Conservation (phyloP, 2,888 invertebrate species). For the Tricholauxania praeusta region DNA sequence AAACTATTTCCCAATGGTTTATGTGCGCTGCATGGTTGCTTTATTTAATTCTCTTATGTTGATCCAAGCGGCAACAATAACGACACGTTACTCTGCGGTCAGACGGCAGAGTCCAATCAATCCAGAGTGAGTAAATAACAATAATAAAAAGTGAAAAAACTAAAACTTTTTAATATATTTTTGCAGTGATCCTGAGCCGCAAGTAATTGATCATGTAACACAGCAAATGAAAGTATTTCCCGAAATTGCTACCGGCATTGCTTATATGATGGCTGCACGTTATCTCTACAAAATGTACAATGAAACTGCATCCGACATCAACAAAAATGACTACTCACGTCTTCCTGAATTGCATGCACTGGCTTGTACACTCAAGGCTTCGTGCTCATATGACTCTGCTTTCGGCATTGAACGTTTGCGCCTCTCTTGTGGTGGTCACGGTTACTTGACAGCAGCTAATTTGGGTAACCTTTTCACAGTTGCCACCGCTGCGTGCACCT, state of each 20-base stretch:
- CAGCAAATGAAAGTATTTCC: conserved; percentile 95
- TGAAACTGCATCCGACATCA: conserved; percentile 82
- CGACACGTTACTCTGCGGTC: conserved; percentile 90
- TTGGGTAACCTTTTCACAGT: conserved; percentile 88
- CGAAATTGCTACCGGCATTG: conserved; percentile 83
- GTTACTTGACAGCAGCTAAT: conserved; percentile 89
- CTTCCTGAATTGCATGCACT: conserved; percentile 90
- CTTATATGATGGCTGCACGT: conserved; percentile 79
- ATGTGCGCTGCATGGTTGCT: conserved; percentile 88
- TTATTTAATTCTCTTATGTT: conserved; percentile 82
- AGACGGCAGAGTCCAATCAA: conserved; percentile 89
- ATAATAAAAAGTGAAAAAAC: background rate
- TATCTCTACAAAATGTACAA: conserved; percentile 90
- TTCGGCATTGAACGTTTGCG: conserved; percentile 86
- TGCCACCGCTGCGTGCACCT: conserved; percentile 90
- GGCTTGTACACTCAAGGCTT: conserved; percentile 92
- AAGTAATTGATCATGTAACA: conserved; percentile 93
- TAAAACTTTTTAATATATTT: conserved; percentile 16
- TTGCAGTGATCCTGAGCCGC: conserved; percentile 84
- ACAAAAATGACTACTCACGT: conserved; percentile 83
- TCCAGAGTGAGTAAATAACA: conserved; percentile 72
- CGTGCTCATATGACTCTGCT: conserved; percentile 81
- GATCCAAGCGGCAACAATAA: conserved; percentile 88
- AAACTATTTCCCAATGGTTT: conserved; percentile 91
- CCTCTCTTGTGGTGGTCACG: conserved; percentile 94